Evolutionary conservation across 2,113 vertebrate genomes (phyloP).

Genomic region (Cricetomys ansorgei): DNA sequence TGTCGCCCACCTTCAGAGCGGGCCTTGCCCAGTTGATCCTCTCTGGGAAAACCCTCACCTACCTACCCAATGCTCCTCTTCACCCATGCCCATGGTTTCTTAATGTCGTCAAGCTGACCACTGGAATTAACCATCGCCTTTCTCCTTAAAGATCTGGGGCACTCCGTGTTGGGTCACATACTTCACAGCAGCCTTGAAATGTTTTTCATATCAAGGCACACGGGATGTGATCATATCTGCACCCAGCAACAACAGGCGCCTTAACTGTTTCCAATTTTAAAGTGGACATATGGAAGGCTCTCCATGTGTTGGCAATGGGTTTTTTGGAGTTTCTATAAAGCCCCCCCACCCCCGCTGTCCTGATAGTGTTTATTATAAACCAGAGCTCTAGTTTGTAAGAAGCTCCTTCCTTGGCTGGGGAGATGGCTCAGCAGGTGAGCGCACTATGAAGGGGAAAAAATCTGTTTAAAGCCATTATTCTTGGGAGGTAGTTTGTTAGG

Average conservation of each 20-base stretch:
- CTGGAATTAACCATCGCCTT: not conserved
- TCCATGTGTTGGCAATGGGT: not conserved
- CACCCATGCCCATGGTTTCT: not conserved
- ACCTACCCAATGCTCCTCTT: not conserved
- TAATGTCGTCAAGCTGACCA: not conserved
- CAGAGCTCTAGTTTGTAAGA: not conserved
- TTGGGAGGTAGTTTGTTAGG: not conserved
- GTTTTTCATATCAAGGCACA: not conserved
- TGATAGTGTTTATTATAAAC: not conserved
- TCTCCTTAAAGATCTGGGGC: not conserved
- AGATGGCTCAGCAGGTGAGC: not conserved
- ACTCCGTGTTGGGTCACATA: too few relatives aligned
- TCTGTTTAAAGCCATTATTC: not conserved
- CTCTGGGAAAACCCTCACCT: not conserved
- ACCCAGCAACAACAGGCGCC: not conserved
- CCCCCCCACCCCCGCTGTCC: too few relatives aligned
- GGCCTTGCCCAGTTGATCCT: not conserved
- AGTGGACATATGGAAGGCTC: not conserved
- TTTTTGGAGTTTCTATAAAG: not conserved
- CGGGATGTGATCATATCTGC: not conserved
- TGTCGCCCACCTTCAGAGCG: too few relatives aligned
- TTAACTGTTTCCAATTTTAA: not conserved
- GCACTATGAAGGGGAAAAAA: too few relatives aligned
- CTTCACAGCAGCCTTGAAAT: not conserved
- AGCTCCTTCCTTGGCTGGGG: not conserved